A percentile compares a stretch with the other conserved stretches of the same genome.
Conservation (phyloP, 2,888 invertebrate species). For the Pemphredon lugubris region DNA sequence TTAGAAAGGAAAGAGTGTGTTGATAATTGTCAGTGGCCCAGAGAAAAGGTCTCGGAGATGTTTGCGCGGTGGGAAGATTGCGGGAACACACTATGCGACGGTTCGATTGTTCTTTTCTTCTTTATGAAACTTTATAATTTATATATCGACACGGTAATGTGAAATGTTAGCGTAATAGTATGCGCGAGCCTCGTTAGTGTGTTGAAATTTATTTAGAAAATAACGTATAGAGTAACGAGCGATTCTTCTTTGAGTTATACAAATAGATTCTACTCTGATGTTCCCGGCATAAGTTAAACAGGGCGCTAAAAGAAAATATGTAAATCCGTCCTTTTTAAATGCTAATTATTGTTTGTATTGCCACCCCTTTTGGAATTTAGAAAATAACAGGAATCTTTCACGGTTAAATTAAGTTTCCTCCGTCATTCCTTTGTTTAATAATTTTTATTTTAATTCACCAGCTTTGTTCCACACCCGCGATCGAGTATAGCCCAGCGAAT, state of each 20-base stretch:
- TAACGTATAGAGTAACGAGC: too few relatives aligned
- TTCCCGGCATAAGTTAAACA: conserved; percentile 42
- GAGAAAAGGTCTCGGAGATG: too few relatives aligned
- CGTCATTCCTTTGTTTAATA: conserved; percentile 5
- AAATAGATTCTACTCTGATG: conserved; percentile 48
- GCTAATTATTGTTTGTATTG: conserved; percentile 69
- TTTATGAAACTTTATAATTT: neutral
- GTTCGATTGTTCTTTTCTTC: neutral
- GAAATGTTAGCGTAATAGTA: too few relatives aligned
- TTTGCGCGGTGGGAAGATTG: neutral
- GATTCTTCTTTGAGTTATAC: conserved; percentile 10
- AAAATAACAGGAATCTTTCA: conserved; percentile 14
- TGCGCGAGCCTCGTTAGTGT: too few relatives aligned
- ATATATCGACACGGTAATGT: too few relatives aligned
- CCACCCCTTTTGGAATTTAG: conserved; percentile 30
- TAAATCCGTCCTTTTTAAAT: conserved; percentile 62
- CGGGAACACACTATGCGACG: neutral
- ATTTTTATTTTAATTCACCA: too few relatives aligned
- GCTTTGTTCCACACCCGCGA: conserved; percentile 4
- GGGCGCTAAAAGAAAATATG: conserved; percentile 63
- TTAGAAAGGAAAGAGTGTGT: conserved; percentile 7
- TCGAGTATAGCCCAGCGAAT: too few relatives aligned
- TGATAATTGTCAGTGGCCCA: conserved; percentile 23
- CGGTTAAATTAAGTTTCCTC: conserved; percentile 30
- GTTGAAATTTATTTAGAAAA: too few relatives aligned